Evolutionary conservation across 2,113 vertebrate genomes (phyloP).

Genomic region (Ramphastos sulfuratus): DNA sequence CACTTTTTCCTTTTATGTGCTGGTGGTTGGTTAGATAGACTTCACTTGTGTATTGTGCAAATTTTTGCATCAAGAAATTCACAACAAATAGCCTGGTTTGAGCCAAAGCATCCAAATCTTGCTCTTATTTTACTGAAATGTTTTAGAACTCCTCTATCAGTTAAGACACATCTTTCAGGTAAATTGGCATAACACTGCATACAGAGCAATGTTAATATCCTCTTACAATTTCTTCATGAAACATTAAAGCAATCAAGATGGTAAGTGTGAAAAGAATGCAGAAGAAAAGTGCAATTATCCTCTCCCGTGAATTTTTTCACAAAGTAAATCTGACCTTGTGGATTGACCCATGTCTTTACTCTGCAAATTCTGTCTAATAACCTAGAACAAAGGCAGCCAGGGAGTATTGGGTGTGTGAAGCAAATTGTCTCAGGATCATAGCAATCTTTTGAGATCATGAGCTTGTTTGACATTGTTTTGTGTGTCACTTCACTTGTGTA

Average conservation of each 20-base stretch:
- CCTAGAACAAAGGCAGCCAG: background rate
- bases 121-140: background rate
- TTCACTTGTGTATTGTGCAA: background rate
- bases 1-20: background rate
- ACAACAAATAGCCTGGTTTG: background rate
- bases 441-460: background rate
- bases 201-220: background rate
- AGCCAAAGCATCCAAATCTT: background rate
- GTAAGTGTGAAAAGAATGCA: background rate
- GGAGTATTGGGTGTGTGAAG: background rate
- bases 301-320: background rate
- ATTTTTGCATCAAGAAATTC: background rate
- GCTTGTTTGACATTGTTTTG: background rate
- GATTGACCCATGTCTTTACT: background rate
- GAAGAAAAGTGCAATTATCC: background rate
- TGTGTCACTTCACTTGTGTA: background rate
- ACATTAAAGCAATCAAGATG: background rate
- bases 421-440: background rate
- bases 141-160: background rate
- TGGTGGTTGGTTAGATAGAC: background rate
- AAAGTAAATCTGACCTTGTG: slow-evolving; percentile 10
- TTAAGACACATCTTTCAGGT: background rate
- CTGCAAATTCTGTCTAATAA: background rate
- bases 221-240: slow-evolving; percentile 12
- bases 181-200: background rate